These are phyloP conservation scores for Tachypleus tridentatus DNA, from an alignment of 1,140 invertebrate species.

Conservation along the genomic window DNA sequence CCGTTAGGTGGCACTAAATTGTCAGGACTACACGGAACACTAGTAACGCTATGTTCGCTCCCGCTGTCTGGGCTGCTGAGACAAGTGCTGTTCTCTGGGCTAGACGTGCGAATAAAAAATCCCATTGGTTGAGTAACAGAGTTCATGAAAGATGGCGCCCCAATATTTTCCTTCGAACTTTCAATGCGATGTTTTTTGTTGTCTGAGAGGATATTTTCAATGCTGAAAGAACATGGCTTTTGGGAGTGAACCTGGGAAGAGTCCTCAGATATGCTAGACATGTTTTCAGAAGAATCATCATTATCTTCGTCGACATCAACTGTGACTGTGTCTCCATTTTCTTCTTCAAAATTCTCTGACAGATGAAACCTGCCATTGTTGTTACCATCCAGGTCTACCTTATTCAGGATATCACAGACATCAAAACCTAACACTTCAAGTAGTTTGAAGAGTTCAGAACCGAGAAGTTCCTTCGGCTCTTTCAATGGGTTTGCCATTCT, in stretches of 20 bases:
- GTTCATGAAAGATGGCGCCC: not conserved
- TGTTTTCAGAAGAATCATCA: slow-evolving; percentile 1
- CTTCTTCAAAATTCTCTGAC: not conserved
- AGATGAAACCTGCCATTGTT: slow-evolving; percentile 5
- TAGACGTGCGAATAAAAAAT: slow-evolving; percentile 10
- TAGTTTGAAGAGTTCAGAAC: slow-evolving; percentile 21
- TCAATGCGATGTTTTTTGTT: not conserved
- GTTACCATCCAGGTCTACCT: too few relatives aligned
- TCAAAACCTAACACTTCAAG: slow-evolving; percentile 24
- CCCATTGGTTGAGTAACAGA: slow-evolving; percentile 17
- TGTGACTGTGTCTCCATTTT: slow-evolving; percentile 8
- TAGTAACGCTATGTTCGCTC: too few relatives aligned
- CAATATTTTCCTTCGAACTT: not conserved
- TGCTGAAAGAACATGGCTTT: slow-evolving; percentile 17
- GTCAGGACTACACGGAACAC: too few relatives aligned
- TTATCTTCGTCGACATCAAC: slow-evolving; percentile 4
- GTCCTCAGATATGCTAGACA: not conserved
- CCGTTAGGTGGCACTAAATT: too few relatives aligned
- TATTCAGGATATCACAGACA: slow-evolving; percentile 12
- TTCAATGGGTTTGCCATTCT: slow-evolving; percentile 21
- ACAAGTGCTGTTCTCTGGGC: too few relatives aligned
- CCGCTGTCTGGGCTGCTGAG: too few relatives aligned
- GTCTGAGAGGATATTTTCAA: slow-evolving; percentile 19
- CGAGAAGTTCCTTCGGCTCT: slow-evolving; percentile 23
- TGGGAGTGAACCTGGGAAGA: slow-evolving; percentile 6